These are phyloP conservation scores for Hemiprocne comata DNA, from an alignment of 2,113 vertebrate species.

Conservation along the genomic window DNA sequence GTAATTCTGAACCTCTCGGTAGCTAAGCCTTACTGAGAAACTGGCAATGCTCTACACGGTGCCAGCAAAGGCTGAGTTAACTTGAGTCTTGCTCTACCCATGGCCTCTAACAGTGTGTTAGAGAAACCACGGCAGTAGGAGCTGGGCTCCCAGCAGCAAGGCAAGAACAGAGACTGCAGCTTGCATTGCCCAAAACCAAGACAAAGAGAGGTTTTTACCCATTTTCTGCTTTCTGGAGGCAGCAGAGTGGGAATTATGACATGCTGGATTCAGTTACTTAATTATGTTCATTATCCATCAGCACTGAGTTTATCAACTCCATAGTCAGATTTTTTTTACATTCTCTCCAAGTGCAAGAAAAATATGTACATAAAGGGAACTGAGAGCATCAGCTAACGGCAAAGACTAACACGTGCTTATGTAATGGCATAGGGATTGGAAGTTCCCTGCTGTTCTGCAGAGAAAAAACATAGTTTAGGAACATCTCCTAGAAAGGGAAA, in stretches of 20 bases:
- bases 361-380: background rate
- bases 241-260: background rate
- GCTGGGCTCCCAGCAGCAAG: background rate
- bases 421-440: conserved; percentile 16
- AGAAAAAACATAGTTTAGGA: conserved; percentile 28
- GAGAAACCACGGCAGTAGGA: background rate
- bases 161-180: background rate
- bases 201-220: background rate
- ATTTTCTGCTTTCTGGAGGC: conserved; percentile 1
- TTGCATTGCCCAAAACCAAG: background rate
- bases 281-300: background rate
- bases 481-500: conserved; percentile 31
- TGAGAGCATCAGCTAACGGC: background rate
- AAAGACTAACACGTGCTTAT: conserved; percentile 28
- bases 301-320: background rate
- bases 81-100: background rate
- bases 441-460: conserved; percentile 36
- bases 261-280: conserved; percentile 25
- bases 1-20: background rate
- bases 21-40: background rate
- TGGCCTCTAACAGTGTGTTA: background rate
- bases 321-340: conserved; percentile 5
- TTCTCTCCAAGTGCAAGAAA: background rate
- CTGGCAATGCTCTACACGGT: background rate
- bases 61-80: background rate